A percentile compares a stretch with the other conserved stretches of the same genome.
phyloP scores from a whole-genome alignment of 2,888 invertebrate species.

The Caenorhabditis sp. region DNA sequence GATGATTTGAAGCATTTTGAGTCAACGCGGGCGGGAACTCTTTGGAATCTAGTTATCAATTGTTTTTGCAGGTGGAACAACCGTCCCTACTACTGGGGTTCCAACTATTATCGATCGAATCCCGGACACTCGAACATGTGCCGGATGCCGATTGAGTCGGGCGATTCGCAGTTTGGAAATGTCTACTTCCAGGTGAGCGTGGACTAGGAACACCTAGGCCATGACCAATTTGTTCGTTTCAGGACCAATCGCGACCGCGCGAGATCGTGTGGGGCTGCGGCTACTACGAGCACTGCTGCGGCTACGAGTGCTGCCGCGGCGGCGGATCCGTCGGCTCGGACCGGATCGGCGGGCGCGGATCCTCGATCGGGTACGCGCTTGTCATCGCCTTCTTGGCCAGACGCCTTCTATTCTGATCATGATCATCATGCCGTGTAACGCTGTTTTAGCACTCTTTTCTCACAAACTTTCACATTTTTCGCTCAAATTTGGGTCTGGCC shows the following conservation, averaged over 20 bases:
- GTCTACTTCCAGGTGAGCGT: slow-evolving; percentile 72
- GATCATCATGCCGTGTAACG: not conserved
- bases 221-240: slow-evolving; percentile 24
- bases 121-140: slow-evolving; percentile 73
- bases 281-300: slow-evolving; percentile 76
- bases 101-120: slow-evolving; percentile 68
- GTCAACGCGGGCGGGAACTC: not conserved
- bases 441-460: not conserved
- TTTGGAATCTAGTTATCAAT: not conserved
- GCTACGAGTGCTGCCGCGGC: slow-evolving; percentile 75
- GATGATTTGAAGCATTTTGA: not conserved
- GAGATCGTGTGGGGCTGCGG: slow-evolving; percentile 78
- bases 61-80: slow-evolving; percentile 71
- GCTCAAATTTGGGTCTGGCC: too few relatives aligned
- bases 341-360: slow-evolving; percentile 25
- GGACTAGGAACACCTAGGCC: too few relatives aligned
- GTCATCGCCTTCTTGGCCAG: slow-evolving; percentile 37
- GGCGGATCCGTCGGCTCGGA: slow-evolving; percentile 24
- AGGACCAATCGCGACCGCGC: slow-evolving; percentile 74
- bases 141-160: slow-evolving; percentile 76
- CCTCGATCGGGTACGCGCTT: slow-evolving; percentile 63
- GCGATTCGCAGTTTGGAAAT: slow-evolving; percentile 75
- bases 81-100: slow-evolving; percentile 76
- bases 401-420: slow-evolving; percentile 33
- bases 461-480: not conserved